Evolutionary conservation across 1,140 invertebrate species (phyloP).

Genomic region (Megathymus violae): DNA sequence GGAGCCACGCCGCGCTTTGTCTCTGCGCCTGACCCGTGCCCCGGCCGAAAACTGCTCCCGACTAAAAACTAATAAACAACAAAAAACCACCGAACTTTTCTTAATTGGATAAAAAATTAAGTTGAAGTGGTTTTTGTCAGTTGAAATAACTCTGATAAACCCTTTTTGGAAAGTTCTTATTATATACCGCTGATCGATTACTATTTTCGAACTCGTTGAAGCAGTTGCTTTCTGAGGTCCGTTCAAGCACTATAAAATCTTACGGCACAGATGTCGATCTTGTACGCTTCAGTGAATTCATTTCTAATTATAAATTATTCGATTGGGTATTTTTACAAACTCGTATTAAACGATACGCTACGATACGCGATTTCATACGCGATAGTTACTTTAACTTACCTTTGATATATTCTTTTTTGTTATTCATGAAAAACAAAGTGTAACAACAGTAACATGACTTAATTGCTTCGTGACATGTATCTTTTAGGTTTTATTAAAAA

Average conservation of each 20-base stretch:
- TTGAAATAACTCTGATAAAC: conserved; percentile 42
- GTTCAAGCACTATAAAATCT: conserved; percentile 1
- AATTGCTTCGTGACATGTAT: no score
- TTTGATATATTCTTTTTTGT: no score
- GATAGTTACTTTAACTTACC: no score
- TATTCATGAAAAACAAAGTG: no score
- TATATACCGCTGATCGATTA: conserved; percentile 21
- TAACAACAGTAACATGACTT: no score
- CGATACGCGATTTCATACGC: no score
- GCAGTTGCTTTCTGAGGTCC: conserved; percentile 17
- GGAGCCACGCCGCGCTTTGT: conserved; percentile 69
- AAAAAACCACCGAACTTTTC: conserved; percentile 55
- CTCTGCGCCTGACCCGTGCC: conserved; percentile 81
- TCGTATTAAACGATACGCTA: no score
- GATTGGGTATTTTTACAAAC: no score
- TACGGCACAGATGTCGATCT: no score
- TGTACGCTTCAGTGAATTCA: no score
- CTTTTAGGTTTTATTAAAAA: no score
- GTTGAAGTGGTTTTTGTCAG: conserved; percentile 51
- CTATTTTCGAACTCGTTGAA: conserved; percentile 33
- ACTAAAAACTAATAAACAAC: conserved; percentile 60
- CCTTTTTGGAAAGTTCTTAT: conserved; percentile 44
- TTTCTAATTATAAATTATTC: no score
- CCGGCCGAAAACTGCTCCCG: conserved; percentile 62
- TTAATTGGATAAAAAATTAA: conserved; percentile 74